phyloP scores from a whole-genome alignment of 2,888 invertebrate species.

The Drosophila dives region DNA sequence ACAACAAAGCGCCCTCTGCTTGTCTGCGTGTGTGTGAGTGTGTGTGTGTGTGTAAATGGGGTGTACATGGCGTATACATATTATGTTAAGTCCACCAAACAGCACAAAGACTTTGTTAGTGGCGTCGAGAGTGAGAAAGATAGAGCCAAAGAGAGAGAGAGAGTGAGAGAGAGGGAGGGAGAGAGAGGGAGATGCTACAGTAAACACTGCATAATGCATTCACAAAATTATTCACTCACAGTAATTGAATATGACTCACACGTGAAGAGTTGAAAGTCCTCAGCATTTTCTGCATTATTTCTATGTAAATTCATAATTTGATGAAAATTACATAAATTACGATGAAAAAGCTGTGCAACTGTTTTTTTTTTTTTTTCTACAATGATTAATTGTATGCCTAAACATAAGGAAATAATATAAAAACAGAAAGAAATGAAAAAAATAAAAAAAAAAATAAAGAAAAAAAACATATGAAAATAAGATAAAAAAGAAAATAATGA shows the following conservation, averaged over 20 bases:
- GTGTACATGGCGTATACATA: conserved; percentile 45
- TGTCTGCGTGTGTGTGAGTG: conserved; percentile 17
- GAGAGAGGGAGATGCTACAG: conserved; percentile 18
- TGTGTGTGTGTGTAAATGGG: conserved; percentile 18
- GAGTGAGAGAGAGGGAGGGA: not conserved
- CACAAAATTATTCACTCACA: not conserved
- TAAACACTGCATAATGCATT: not conserved
- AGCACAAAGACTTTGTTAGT: conserved; percentile 68
- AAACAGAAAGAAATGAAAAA: no score
- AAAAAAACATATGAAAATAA: no score
- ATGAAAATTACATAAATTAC: not conserved
- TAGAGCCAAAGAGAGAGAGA: not conserved
- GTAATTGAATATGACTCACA: not conserved
- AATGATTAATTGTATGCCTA: no score
- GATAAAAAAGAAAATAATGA: no score
- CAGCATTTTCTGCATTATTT: not conserved
- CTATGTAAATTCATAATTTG: not conserved
- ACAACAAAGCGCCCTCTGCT: conserved; percentile 66
- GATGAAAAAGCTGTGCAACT: no score
- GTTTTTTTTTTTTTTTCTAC: no score
- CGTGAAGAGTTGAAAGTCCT: not conserved
- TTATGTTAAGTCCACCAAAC: conserved; percentile 59
- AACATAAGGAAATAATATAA: no score
- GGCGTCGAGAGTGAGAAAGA: conserved; percentile 34
- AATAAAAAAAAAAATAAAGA: no score